Evolutionary conservation across 2,797 vertebrate genomes (phyloP), one percentile per base, ranked within the genome.

Genomic region (Pteronotus mesoamericanus): DNA sequence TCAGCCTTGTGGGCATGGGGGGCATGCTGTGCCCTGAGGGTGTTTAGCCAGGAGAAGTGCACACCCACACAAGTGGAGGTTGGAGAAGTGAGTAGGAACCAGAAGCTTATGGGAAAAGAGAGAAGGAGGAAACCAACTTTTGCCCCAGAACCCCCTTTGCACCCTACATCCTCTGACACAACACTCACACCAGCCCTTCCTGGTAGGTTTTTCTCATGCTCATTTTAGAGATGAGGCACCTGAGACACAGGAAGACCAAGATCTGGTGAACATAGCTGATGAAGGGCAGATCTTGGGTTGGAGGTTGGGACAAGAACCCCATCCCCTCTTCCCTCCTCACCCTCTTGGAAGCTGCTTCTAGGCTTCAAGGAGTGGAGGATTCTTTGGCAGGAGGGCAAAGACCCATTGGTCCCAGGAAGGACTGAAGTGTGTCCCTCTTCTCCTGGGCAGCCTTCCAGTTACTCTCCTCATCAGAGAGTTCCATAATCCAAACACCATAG

Each of bases 151-250:
- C 11, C 26, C 29, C 26, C n/a, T 14, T 3, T 0, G 57, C 16
- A 4, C 26, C 0, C 0, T 18, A 2, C 4, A 8, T 37, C 75
- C n/a, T 22, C 29, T 29, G 37, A 21, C 3, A 2, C 8, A 24
- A 71, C 34, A 53, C 6, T 22, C 22, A 29, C 8, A 29, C 32
- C 32, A 32, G 6, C 10, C n/a, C 44, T 88, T 55, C 37, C 32
- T 19, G 5, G 59, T 1, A 6, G 39, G 29, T 46, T 57, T 78
- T 69, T 34, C 66, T 89, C 16, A 1, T 2, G 34, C 32, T 61
- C 14, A 9, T 83, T 87, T 64, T 57, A 74, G 26, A 32, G 42
- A 53, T 10, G 64, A 83, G 39, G 44, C 39, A 51, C 32, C 48
- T 29, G 22, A 85, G 80, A 44, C 26, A 55, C 78, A 53, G 69